A percentile compares a stretch with the other conserved stretches of the same genome.
Evolutionary conservation across 2,888 invertebrate genomes (phyloP).

Genomic region (Sepioteuthis lessoniana): DNA sequence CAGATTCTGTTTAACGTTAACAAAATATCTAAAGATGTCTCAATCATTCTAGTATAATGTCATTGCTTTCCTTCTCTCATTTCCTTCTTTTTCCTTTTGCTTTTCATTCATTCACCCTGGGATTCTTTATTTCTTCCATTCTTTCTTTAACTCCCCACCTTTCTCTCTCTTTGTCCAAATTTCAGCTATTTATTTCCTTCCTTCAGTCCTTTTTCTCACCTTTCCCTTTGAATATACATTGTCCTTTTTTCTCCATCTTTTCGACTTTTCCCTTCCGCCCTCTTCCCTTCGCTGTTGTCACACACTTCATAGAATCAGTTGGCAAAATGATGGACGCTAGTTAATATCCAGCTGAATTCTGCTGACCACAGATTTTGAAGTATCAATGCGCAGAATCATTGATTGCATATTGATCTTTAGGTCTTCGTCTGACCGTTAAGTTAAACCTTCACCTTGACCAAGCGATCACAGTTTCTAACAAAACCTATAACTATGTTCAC

Average conservation of each 20-base stretch:
- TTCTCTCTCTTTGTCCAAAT: too few relatives aligned
- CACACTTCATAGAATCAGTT: background rate
- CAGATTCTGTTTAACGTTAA: too few relatives aligned
- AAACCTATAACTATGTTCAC: background rate
- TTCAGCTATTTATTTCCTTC: too few relatives aligned
- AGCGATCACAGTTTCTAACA: background rate
- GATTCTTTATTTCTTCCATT: too few relatives aligned
- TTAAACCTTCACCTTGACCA: background rate
- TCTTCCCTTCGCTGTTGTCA: background rate
- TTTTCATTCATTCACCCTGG: too few relatives aligned
- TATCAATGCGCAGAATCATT: background rate
- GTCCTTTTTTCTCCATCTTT: background rate
- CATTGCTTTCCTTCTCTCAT: too few relatives aligned
- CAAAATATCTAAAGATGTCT: too few relatives aligned
- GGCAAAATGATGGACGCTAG: background rate
- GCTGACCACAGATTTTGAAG: background rate
- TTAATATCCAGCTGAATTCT: background rate
- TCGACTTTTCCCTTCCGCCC: background rate
- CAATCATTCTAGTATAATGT: too few relatives aligned
- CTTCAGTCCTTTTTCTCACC: background rate
- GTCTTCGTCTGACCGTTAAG: background rate
- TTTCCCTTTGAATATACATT: background rate
- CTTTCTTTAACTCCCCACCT: too few relatives aligned
- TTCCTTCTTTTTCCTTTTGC: too few relatives aligned
- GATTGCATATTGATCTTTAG: conserved; percentile 20